A percentile compares a stretch with the other conserved stretches of the same genome.
These are phyloP conservation scores for Pseudochirops cupreus DNA, from an alignment of 2,797 vertebrate species.

Conservation along the genomic window DNA sequence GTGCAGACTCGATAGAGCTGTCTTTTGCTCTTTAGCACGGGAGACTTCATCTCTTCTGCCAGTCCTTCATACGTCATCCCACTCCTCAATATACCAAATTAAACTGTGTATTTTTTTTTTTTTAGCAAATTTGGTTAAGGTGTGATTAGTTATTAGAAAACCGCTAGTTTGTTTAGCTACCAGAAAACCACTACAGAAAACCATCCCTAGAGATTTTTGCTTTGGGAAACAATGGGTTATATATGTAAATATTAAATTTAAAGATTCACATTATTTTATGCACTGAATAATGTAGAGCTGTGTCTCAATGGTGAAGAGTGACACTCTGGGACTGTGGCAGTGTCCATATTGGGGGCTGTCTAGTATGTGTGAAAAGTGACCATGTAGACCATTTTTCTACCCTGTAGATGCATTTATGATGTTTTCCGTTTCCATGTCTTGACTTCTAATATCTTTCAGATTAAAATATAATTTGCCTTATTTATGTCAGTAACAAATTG, in stretches of 20 bases:
- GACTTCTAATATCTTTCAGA: not conserved
- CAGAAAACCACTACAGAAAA: not conserved
- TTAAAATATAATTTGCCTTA: not conserved
- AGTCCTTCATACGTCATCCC: fast-evolving
- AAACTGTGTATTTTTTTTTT: not conserved
- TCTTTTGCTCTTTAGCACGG: not conserved
- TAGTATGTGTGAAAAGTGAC: not conserved
- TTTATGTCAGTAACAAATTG: not conserved
- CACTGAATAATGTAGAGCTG: not conserved
- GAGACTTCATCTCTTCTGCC: not conserved
- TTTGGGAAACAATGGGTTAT: not conserved
- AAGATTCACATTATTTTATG: not conserved
- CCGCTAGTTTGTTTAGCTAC: no score
- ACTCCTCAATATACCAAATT: not conserved
- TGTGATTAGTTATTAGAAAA: not conserved
- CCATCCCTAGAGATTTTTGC: not conserved
- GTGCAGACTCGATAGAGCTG: not conserved
- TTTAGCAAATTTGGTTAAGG: not conserved
- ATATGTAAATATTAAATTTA: not conserved
- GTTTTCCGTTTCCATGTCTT: not conserved
- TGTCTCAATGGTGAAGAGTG: not conserved
- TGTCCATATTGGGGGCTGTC: not conserved
- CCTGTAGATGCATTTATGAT: not conserved
- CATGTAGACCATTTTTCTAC: not conserved
- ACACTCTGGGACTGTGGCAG: not conserved